These are phyloP conservation scores for Hanleya hanleyi DNA, from an alignment of 2,888 invertebrate genomes.

Conservation along the genomic window DNA sequence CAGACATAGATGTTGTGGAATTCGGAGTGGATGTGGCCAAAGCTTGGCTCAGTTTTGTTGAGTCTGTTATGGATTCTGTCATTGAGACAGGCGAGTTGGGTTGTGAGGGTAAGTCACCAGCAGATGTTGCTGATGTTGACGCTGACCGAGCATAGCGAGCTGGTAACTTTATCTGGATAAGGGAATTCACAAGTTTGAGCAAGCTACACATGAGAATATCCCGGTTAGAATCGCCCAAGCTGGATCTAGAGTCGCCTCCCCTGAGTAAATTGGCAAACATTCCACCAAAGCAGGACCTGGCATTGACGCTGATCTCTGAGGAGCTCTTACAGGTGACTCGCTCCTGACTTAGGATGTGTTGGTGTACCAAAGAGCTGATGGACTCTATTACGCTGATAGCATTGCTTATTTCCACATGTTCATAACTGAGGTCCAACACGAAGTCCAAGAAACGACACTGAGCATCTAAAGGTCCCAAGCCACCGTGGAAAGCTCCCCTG, in stretches of 20 bases:
- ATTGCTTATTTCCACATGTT: slow-evolving; percentile 81
- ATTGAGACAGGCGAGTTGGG: slow-evolving; percentile 23
- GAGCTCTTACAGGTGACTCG: slow-evolving; percentile 69
- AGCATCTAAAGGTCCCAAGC: slow-evolving; percentile 81
- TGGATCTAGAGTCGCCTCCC: slow-evolving; percentile 74
- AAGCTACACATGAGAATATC: slow-evolving; percentile 69
- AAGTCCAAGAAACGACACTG: slow-evolving; percentile 83
- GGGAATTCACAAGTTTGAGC: slow-evolving; percentile 64
- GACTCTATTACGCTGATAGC: slow-evolving; percentile 84
- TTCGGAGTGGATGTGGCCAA: slow-evolving; percentile 50
- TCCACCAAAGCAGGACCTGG: slow-evolving; percentile 81
- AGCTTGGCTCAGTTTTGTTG: slow-evolving; percentile 56
- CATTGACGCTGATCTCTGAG: slow-evolving; percentile 73
- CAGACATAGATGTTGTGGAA: slow-evolving; percentile 49
- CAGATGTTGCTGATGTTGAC: not conserved
- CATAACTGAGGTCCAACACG: slow-evolving; percentile 80
- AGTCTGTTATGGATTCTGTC: slow-evolving; percentile 56
- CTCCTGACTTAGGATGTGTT: slow-evolving; percentile 67
- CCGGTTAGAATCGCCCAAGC: slow-evolving; percentile 61
- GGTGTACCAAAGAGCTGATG: slow-evolving; percentile 75
- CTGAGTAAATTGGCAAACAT: slow-evolving; percentile 83
- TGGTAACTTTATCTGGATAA: slow-evolving; percentile 58
- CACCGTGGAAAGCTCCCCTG: slow-evolving; percentile 74
- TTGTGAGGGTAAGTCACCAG: slow-evolving; percentile 20
- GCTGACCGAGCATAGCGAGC: slow-evolving; percentile 12